phyloP scores from a whole-genome alignment of 2,113 vertebrate species.

The Morphnarchus princeps region DNA sequence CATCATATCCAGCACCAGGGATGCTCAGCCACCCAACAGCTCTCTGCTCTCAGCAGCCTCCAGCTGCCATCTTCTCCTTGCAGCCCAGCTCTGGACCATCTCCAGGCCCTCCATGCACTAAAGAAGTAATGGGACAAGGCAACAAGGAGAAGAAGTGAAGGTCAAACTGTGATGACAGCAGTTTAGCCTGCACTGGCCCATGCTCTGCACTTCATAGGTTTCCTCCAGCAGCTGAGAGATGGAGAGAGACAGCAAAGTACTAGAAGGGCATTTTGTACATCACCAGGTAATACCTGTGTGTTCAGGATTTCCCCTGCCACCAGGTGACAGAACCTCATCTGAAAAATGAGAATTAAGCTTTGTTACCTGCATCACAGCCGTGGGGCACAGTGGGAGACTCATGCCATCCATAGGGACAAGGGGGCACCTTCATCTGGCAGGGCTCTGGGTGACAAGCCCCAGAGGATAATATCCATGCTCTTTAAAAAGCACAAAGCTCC shows the following conservation, averaged over 20 bases:
- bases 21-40: not conserved
- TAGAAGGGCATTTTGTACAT: not conserved
- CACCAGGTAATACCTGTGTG: not conserved
- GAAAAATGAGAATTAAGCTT: not conserved
- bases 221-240: not conserved
- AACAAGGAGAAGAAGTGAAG: not conserved
- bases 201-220: not conserved
- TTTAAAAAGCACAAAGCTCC: not conserved
- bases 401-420: not conserved
- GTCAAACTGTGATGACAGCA: not conserved
- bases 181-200: not conserved
- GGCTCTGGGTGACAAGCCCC: not conserved
- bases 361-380: not conserved
- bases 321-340: not conserved
- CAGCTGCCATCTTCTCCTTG: not conserved
- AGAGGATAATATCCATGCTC: not conserved
- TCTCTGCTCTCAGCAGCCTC: not conserved
- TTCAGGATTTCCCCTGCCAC: not conserved
- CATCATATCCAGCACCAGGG: not conserved
- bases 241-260: not conserved
- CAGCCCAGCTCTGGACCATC: not conserved
- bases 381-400: not conserved
- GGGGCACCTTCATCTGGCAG: not conserved
- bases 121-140: not conserved
- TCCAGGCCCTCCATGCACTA: not conserved